A percentile compares a stretch with the other conserved stretches of the same genome.
Conservation (phyloP, 1,140 invertebrate species). For the Cecropterus lyciades region DNA sequence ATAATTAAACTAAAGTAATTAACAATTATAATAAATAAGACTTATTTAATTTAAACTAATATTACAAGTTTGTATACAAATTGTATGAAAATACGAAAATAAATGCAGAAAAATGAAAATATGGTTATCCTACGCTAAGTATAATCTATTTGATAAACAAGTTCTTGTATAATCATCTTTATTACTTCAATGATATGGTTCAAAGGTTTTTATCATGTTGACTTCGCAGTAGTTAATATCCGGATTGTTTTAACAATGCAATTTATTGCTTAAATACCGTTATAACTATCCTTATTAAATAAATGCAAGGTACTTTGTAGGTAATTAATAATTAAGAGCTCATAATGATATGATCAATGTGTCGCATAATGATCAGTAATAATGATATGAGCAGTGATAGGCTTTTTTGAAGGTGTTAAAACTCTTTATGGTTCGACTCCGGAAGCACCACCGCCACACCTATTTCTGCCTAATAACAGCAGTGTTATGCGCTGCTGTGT, state of each 20-base stretch:
- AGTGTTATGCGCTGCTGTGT: no score
- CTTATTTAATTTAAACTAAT: no score
- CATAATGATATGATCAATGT: not conserved
- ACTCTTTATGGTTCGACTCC: no score
- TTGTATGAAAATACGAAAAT: not conserved
- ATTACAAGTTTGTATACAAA: no score
- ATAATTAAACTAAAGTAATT: no score
- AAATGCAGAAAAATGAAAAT: not conserved
- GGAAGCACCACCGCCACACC: no score
- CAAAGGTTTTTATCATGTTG: constrained; percentile 8
- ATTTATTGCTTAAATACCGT: not conserved
- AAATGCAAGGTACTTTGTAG: not conserved
- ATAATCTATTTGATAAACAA: constrained; percentile 3
- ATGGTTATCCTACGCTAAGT: constrained; percentile 1
- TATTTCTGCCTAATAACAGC: no score
- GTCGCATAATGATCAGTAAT: no score
- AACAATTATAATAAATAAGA: no score
- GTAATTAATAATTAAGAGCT: not conserved
- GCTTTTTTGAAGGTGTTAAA: no score
- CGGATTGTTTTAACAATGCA: not conserved
- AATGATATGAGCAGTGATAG: no score
- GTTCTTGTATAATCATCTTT: constrained; percentile 8
- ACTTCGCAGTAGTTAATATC: constrained; percentile 10
- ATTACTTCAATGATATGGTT: constrained; percentile 10
- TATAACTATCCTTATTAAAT: not conserved